These are phyloP conservation scores for Leptinotarsa rubiginosa DNA, from an alignment of 2,888 invertebrate species.

Conservation along the genomic window DNA sequence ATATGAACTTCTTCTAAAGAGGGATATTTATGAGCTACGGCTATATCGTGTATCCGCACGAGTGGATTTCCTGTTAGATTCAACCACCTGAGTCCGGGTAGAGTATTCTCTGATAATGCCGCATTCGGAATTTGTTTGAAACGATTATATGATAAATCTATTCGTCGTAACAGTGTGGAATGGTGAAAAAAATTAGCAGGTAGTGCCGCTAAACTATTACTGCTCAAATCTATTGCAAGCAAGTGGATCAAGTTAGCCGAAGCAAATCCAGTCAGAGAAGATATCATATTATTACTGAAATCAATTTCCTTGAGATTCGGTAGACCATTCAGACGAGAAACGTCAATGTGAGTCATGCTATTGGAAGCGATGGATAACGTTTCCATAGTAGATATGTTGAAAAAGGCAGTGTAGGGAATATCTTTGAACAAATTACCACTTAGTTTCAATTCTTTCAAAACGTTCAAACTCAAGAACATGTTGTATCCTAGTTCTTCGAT, in stretches of 20 bases:
- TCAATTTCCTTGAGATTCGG: conserved; percentile 80
- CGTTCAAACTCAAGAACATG: conserved; percentile 80
- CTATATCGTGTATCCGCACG: conserved; percentile 78
- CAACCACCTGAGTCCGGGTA: conserved; percentile 79
- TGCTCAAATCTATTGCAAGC: conserved; percentile 79
- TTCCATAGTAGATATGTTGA: conserved; percentile 82
- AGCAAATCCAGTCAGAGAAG: conserved; percentile 80
- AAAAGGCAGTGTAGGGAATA: conserved; percentile 82
- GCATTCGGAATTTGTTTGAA: conserved; percentile 84
- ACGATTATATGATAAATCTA: conserved; percentile 83
- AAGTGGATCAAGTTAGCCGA: conserved; percentile 81
- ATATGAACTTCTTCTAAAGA: conserved; percentile 83
- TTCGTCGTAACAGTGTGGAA: conserved; percentile 77
- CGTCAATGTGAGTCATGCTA: conserved; percentile 77
- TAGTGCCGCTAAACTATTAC: conserved; percentile 79
- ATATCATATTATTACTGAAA: conserved; percentile 80
- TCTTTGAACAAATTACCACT: conserved; percentile 80
- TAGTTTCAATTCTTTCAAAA: conserved; percentile 81
- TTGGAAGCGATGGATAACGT: conserved; percentile 77
- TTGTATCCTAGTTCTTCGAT: conserved; percentile 76
- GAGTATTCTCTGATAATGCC: conserved; percentile 79
- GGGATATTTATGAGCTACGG: conserved; percentile 78
- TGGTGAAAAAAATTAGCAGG: conserved; percentile 86
- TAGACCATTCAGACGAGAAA: conserved; percentile 81
- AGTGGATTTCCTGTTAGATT: conserved; percentile 88